These are phyloP conservation scores for Characodon lateralis DNA, from an alignment of 2,797 vertebrate genomes.

Conservation along the genomic window DNA sequence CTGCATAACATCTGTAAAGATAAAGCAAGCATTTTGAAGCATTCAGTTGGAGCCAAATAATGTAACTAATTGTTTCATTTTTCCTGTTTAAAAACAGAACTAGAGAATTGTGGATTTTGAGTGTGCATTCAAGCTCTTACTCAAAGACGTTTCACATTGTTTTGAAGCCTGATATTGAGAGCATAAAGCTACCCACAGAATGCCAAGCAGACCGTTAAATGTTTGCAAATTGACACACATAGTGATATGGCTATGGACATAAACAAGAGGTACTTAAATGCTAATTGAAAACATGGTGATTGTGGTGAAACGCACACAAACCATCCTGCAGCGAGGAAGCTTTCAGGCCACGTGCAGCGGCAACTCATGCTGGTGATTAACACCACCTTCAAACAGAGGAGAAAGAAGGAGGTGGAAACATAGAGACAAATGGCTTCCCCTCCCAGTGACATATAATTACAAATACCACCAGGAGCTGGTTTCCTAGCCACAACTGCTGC, in stretches of 20 bases:
- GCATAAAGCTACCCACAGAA: background rate
- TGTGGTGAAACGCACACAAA: slow-evolving; percentile 11
- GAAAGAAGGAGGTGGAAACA: slow-evolving; percentile 21
- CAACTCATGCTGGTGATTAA: slow-evolving; percentile 53
- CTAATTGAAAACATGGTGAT: background rate
- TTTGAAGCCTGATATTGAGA: background rate
- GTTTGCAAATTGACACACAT: background rate
- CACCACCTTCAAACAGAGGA: slow-evolving; percentile 45
- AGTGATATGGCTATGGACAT: background rate
- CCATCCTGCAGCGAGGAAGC: slow-evolving; percentile 18
- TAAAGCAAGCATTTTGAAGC: background rate
- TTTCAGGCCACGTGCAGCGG: slow-evolving; percentile 39
- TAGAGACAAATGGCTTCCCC: slow-evolving; percentile 16
- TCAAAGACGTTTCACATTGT: background rate
- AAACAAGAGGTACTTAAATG: background rate
- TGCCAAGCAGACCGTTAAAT: background rate
- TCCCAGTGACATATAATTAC: slow-evolving; percentile 26
- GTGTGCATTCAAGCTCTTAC: background rate
- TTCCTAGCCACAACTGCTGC: slow-evolving; percentile 15
- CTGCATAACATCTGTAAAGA: too few relatives aligned
- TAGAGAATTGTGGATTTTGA: too few relatives aligned
- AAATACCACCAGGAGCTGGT: slow-evolving; percentile 26
- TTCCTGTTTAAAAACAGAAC: slow-evolving; percentile 37
- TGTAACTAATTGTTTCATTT: slow-evolving; percentile 27
- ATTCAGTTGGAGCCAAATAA: background rate